Percentiles rank a stretch among this genome's conserved stretches.
Evolutionary conservation across 2,113 vertebrate species (phyloP).

Genomic region (Piaya cayana): DNA sequence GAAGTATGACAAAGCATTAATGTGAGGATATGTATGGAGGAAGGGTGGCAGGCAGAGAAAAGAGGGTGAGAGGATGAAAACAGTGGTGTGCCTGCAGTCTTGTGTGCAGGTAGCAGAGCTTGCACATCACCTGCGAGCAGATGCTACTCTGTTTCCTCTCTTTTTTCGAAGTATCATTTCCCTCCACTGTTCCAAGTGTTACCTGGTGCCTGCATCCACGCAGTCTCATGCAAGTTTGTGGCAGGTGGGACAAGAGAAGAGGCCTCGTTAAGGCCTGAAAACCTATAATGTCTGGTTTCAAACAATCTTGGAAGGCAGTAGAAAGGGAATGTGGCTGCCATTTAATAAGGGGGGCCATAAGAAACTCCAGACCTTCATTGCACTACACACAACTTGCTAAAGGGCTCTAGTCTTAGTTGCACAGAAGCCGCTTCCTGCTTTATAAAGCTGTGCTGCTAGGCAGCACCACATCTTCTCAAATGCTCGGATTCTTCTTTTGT

Average conservation of each 20-base stretch:
- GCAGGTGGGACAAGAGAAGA: neutral
- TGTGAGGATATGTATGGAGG: neutral
- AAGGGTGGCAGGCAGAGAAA: neutral
- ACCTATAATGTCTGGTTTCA: neutral
- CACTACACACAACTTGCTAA: neutral
- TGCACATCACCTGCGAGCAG: neutral
- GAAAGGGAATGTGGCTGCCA: neutral
- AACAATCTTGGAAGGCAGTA: neutral
- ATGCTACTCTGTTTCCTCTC: neutral
- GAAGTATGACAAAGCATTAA: accelerated
- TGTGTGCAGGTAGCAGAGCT: neutral
- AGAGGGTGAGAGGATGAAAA: neutral
- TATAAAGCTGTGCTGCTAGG: neutral
- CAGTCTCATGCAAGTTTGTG: neutral
- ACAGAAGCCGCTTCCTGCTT: neutral
- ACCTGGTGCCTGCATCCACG: accelerated
- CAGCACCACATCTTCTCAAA: neutral
- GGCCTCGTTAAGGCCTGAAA: neutral
- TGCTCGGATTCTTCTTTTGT: neutral
- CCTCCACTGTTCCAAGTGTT: neutral
- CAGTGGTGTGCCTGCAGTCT: neutral
- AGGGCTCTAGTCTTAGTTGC: neutral
- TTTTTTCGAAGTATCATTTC: neutral
- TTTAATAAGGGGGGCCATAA: neutral
- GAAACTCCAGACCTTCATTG: neutral